Evolutionary conservation across 1,140 invertebrate genomes (phyloP), one percentile per base, ranked within the genome.

Genomic region (Ceratoteleas bidentatus): DNA sequence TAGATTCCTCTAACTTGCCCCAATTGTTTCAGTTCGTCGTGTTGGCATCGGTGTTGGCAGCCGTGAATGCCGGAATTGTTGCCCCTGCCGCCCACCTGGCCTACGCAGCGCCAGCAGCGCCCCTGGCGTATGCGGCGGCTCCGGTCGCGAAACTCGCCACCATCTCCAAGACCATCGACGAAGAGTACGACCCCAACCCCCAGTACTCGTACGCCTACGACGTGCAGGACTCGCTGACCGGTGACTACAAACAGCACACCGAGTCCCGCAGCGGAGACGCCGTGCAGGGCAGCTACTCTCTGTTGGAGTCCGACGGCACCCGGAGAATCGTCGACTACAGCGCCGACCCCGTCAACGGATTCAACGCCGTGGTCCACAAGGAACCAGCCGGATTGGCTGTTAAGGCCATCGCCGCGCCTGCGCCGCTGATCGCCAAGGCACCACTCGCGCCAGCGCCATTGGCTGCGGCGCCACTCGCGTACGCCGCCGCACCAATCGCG

Each of bases 161-260:
- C 8, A 84, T 84, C 9, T 82, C 79, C 16, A 83, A 84, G 45
- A 81, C 83, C 47, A 86, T 84, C 56, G 86, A 85, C 24, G 74
- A 83, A 14, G 83, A 86, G 65, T 87, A 85, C 73, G 87, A 92
- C 84, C 87, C 89, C 32, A 89, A 91, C 68, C 89, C 90, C 45
- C 87, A 93, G 62, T 92, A 85, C 62, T 38, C 62, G 7, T 85
- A 66, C 15, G 57, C 3, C 1, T 86, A 85, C 58, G 75, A 69
- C 2, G 85, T 87, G 3, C 14, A 82, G 8, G 85, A 88, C 33
- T 32, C n/a, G 0, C 65, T 70, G 62, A 90, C 79, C 74, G 85
- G 90, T 1, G 87, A 88, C 57, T 77, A 92, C 10, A 85, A 85
- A 40, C 65, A 81, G 2, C 81, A 85, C 33, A 15, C 85, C 3